Evolutionary conservation across 2,113 vertebrate species (phyloP), one percentile per base, ranked within the genome.

Genomic region (Nyctereutes procyonoides): DNA sequence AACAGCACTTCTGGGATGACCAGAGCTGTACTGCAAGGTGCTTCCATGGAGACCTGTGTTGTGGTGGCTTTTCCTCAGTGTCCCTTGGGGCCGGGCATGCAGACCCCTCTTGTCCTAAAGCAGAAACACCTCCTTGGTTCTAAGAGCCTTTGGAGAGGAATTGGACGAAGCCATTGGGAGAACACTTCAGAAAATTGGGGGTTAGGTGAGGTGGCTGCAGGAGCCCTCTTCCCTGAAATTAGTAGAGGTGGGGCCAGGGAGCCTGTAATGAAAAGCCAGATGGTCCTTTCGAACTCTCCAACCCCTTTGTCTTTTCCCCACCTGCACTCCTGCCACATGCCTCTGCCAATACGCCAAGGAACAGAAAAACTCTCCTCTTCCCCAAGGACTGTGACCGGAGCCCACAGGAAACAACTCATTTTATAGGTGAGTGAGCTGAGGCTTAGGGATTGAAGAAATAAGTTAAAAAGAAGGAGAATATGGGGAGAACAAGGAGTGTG

Each of bases 121-220:
- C 30, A 90, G 65, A 88, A 93, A 81, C 4, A 56, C 13, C 53
- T 69, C 8, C 38, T 69, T 83, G 17, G 16, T 80, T 65, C 84
- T 60, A 93, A 90, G 79, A 73, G 20, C 30, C 26, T 73, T 63
- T 67, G 48, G 60, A 56, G 20, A 88, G 32, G 24, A 7, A 73
- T 95, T 94, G 88, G 88, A 43, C 32, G 89, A 92, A 80, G 67
- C 7, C 35, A 10, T 30, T 60, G 38, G n/a, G 76, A 65, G 12
- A 81, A 58, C 83, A 56, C 24, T 7, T 2, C 35, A 67, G 19
- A 76, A 79, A 82, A 24, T 10, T 51, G 28, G 65, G 84, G 26
- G 15, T 17, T 26, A 26, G 22, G n/a, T 17, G 35, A 74, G 32
- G 43, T 53, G 69, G 38, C 79, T 53, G 0, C 43, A n/a, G 38